Evolutionary conservation across 2,797 vertebrate species (phyloP).

Genomic region (Sebastes kiyomatsui): DNA sequence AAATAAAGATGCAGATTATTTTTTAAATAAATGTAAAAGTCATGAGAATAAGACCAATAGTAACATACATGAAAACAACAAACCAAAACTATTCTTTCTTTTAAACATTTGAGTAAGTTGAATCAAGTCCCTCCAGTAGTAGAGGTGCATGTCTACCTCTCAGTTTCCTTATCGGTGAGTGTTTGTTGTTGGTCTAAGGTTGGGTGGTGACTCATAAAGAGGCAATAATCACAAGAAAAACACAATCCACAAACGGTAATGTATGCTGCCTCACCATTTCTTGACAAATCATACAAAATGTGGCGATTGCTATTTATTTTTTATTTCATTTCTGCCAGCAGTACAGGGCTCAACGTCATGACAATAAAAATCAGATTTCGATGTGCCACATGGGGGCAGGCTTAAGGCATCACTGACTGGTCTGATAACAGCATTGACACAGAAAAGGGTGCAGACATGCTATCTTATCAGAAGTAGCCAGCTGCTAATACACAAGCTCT

Average conservation of each 20-base stretch:
- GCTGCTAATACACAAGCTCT: slow-evolving; percentile 31
- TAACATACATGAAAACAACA: neutral
- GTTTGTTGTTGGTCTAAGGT: neutral
- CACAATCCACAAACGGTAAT: neutral
- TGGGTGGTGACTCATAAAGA: neutral
- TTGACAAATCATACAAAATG: neutral
- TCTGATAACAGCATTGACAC: neutral
- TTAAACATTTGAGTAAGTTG: neutral
- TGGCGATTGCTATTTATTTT: neutral
- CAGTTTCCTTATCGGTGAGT: neutral
- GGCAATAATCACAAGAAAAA: neutral
- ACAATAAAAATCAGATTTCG: neutral
- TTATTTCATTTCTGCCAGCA: neutral
- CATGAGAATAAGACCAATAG: neutral
- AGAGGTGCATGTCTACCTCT: neutral
- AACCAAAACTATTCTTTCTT: neutral
- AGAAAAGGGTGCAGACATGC: neutral
- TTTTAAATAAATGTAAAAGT: neutral
- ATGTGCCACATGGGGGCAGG: slow-evolving; percentile 53
- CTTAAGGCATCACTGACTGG: slow-evolving; percentile 16
- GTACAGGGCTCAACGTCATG: neutral
- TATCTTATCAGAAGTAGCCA: slow-evolving; percentile 44
- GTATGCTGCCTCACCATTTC: neutral
- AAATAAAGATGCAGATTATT: neutral
- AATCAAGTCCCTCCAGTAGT: neutral